Conservation (phyloP, 2,797 vertebrate genomes). For the Pogoniulus pusillus region DNA sequence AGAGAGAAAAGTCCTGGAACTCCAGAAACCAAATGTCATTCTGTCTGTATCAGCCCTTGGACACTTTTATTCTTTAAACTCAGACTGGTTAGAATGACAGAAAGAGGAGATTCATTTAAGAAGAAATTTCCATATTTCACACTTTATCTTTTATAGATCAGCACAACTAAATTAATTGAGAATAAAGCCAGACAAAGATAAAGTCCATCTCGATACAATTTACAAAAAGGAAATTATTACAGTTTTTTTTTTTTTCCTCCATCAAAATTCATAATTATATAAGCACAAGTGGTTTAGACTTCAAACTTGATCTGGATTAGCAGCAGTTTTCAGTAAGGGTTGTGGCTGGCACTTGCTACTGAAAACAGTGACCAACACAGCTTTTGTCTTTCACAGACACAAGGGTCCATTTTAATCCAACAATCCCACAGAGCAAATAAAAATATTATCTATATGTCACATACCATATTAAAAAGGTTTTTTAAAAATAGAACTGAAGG, state of each 20-base stretch:
- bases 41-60: neutral
- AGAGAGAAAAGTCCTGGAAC: neutral
- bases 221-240: constrained; percentile 5
- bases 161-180: neutral
- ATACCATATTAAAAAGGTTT: neutral
- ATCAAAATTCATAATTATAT: neutral
- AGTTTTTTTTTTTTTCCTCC: neutral
- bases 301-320: constrained; percentile 1
- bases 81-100: neutral
- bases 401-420: neutral
- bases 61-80: neutral
- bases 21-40: neutral
- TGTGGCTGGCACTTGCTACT: neutral
- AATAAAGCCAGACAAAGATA: neutral
- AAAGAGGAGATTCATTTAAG: neutral
- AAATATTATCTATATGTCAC: neutral
- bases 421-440: neutral
- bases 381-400: neutral
- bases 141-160: neutral
- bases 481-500: neutral
- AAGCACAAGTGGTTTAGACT: neutral
- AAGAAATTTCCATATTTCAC: neutral
- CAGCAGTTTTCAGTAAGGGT: neutral
- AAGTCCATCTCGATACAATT: neutral
- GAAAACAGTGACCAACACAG: neutral